A percentile compares a stretch with the other conserved stretches of the same genome.
phyloP scores from a whole-genome alignment of 2,797 vertebrate species.

The Nasua narica region DNA sequence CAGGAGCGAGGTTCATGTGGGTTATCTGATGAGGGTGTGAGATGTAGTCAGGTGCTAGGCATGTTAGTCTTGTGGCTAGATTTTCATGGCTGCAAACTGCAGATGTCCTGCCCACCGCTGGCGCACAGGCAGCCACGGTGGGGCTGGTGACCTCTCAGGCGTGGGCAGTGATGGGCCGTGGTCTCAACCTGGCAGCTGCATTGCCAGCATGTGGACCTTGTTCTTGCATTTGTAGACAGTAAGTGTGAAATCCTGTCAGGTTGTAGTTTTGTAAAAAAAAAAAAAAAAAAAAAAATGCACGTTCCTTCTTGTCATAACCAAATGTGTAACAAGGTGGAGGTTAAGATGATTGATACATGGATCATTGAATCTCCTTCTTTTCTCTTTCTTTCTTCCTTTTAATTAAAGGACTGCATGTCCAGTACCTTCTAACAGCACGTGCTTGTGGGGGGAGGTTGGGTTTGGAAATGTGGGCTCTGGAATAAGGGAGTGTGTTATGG shows the following conservation, averaged over 20 bases:
- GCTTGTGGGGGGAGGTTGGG: neutral
- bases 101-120: neutral
- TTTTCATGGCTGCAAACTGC: neutral
- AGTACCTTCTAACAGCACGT: neutral
- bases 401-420: neutral
- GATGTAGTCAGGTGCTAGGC: neutral
- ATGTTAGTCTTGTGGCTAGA: conserved; percentile 2
- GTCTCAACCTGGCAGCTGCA: accelerated
- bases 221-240: neutral
- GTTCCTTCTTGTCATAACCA: neutral
- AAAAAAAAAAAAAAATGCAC: neutral
- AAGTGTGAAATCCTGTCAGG: neutral
- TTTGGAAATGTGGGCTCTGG: neutral
- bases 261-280: neutral
- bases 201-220: accelerated
- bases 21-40: conserved; percentile 15
- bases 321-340: neutral
- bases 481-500: neutral
- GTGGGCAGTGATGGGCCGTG: accelerated
- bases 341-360: neutral
- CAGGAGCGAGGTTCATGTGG: neutral
- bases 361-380: neutral
- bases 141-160: accelerated
- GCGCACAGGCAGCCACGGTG: accelerated
- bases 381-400: neutral